Base-by-base conservation (phyloP, 2,797 vertebrate species). In the Sebastiscus tertius region DNA sequence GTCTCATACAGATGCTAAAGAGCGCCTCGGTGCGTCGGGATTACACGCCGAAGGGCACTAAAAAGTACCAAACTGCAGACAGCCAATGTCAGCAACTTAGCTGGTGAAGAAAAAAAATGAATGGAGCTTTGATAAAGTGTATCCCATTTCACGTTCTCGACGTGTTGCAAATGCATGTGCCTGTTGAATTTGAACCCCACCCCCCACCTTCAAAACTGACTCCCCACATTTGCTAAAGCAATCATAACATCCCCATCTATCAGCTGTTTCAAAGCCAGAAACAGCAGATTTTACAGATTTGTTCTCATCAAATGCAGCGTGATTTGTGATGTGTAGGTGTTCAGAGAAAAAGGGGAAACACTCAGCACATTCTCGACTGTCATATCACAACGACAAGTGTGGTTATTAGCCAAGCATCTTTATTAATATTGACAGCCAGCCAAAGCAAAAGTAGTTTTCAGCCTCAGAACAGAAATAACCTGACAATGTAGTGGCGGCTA, bases 381-480 rank as follows among this genome's bases (percentile, higher is more conserved):
- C 74, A 81, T 24, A 64, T 58, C 29, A 68, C 52, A 54, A 59
- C 31, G 70, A 71, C 67, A 46, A 34, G 64, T 59, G 49, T 68
- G 33, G 55, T 74, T 71, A 52, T 79, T 70, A 65, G 70, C 78
- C 75, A 64, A 49, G n/a, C 54, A 36, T 36, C 39, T 55, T 75
- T 58, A 71, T 76, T 59, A 69, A 24, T 65, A 79, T 58, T 63
- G 52, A 36, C 52, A 26, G 58, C 66, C 42, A 61, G 64, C 79
- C 81, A 83, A 69, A 60, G 82, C 56, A 42, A 63, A 76, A 39
- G 68, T 68, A 59, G 74, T 64, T 8, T 65, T 65, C 46, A 49
- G 72, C 72, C 24, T 66, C 39, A 83, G 74, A 72, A 68, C 79
- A 82, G 61, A 91, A 86, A 71, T 70, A 75, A 82, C 82, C 33